Percentiles rank a stretch among this genome's conserved stretches.
These are phyloP conservation scores for Lepidurus arcticus DNA, from an alignment of 1,140 invertebrate genomes.

Conservation along the genomic window DNA sequence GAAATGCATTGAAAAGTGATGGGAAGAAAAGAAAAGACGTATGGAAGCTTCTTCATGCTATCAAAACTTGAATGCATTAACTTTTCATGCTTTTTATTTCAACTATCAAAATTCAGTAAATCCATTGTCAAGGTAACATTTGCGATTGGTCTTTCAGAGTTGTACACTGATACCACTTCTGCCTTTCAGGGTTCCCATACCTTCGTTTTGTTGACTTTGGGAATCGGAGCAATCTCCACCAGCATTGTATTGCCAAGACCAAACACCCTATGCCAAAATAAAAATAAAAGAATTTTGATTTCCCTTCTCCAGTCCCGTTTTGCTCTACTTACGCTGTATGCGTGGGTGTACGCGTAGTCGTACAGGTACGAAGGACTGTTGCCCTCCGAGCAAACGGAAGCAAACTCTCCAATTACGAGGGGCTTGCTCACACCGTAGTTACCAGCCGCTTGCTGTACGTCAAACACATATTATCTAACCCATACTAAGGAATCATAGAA, in stretches of 20 bases:
- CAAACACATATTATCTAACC: neutral
- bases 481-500: neutral
- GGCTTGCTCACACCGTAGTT: conserved; percentile 43
- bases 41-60: no score
- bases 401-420: conserved; percentile 46
- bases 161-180: conserved; percentile 6
- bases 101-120: neutral
- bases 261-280: conserved; percentile 39
- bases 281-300: neutral
- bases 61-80: neutral
- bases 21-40: no score
- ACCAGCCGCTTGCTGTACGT: conserved; percentile 4
- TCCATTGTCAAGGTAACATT: neutral
- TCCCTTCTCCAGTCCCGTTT: neutral
- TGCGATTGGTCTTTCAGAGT: neutral
- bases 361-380: conserved; percentile 41
- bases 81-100: neutral
- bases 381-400: conserved; percentile 39
- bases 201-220: conserved; percentile 38
- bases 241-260: conserved; percentile 43
- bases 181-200: conserved; percentile 37
- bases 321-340: conserved; percentile 39
- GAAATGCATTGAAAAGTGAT: no score
- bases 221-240: conserved; percentile 41
- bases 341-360: conserved; percentile 43